Base-by-base conservation (phyloP, 1,140 invertebrate genomes). In the Plodia interpunctella region DNA sequence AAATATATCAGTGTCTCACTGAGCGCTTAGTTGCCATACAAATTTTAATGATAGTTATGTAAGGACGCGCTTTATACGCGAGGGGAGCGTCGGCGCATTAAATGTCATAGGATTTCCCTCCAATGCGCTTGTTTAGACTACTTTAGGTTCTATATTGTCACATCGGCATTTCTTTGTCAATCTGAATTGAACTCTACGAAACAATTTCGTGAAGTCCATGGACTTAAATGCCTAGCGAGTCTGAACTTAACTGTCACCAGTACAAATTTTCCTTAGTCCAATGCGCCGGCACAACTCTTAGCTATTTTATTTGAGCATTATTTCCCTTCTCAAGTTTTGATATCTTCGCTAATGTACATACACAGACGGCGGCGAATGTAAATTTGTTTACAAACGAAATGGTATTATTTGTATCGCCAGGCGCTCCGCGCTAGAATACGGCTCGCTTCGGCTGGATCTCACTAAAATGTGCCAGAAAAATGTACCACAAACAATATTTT, bases 11-110 rank as follows among this genome's bases (percentile, higher is more conserved):
- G 83, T 83, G 82, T 55, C 64, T 54, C 83, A 80, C 86, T 86
- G 83, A 85, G 63, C 72, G 83, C 81, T 86, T 88, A 80, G 86
- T 88, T 88, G 86, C 86, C 86, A 88, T 88, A 88, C 82, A 86
- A 79, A 80, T 76, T 70, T 77, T 84, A 84, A 76, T 76, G 74
- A 76, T 88, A 88, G 83, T 78, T 74, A 80, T 78, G 78, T 88
- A 78, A 82, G 69, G 67, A 72, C 72, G 62, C 72, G 65, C 71
- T 76, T 74, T 70, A 30, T 60, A 60, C 68, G 64, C 66, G 54
- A 60, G 62, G 63, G 62, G 54, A 18, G 50, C 8, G 51, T 53
- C 20, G 51, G 35, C 20, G 50, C 21, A 35, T 55, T 30, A 13
- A 38, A 8, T 38, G 5, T 38, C n/a, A 32, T 55, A 10, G 2